Evolutionary conservation across 64 coral and sea anemone genomes (phyloP).

Genomic region (Actinia tenebrosa): DNA sequence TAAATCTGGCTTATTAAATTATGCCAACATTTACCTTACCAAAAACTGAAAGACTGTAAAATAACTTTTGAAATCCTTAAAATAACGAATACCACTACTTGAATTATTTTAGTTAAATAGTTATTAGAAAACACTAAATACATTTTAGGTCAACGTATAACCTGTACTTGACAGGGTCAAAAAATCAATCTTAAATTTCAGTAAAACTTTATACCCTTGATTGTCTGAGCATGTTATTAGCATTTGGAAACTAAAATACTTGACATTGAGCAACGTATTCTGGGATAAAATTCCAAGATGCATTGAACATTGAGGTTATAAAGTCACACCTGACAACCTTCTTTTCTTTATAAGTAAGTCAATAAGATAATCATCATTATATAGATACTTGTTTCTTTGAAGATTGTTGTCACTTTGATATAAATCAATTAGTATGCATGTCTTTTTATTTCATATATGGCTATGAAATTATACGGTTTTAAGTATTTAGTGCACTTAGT

Average conservation of each 20-base stretch:
- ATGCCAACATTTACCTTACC: too few species aligned
- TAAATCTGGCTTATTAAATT: background rate
- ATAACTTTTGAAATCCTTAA: background rate
- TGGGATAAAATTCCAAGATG: background rate
- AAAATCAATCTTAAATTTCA: background rate
- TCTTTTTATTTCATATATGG: background rate
- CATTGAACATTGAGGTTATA: background rate
- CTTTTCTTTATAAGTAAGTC: background rate
- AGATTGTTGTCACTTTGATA: background rate
- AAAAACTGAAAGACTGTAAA: too few species aligned
- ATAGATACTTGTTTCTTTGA: background rate
- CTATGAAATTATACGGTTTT: too few species aligned
- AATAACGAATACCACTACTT: background rate
- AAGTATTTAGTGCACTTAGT: too few species aligned
- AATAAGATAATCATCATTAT: background rate
- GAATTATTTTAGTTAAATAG: background rate
- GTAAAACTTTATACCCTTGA: background rate
- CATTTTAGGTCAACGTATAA: background rate
- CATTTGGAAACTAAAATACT: background rate
- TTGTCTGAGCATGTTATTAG: background rate
- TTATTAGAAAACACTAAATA: background rate
- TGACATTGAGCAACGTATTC: background rate
- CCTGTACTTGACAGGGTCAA: background rate
- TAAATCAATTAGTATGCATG: background rate
- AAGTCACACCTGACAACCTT: background rate